Conservation (phyloP, 2,113 vertebrate genomes). For the Ctenodactylus gundi region DNA sequence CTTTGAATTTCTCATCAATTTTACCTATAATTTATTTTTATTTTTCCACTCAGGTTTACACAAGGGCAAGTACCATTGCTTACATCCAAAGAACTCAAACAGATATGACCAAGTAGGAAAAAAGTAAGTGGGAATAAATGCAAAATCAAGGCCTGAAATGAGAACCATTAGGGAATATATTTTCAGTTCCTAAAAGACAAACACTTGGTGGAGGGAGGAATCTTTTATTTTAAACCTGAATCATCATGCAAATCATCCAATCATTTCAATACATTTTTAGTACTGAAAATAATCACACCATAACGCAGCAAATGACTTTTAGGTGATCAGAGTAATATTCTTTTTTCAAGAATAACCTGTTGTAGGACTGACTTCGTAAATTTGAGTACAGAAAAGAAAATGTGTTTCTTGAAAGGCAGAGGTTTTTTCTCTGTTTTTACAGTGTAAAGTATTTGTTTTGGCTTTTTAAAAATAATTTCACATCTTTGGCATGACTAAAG, state of each 20-base stretch:
- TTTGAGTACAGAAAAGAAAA: conserved; percentile 11
- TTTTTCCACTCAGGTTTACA: too few relatives aligned
- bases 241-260: conserved; percentile 34
- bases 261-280: conserved; percentile 21
- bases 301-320: not conserved
- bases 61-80: not conserved
- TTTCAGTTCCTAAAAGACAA: conserved; percentile 32
- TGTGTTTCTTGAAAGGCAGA: conserved; percentile 6
- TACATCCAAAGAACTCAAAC: not conserved
- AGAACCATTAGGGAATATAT: not conserved
- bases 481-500: conserved; percentile 44
- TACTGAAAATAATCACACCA: conserved; percentile 45
- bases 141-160: conserved; percentile 44
- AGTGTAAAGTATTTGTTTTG: conserved; percentile 11
- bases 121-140: conserved; percentile 2
- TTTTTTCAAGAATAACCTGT: conserved; percentile 27
- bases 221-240: conserved; percentile 28
- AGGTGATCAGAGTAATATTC: conserved; percentile 22
- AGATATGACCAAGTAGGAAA: conserved; percentile 4
- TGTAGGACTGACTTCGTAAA: not conserved
- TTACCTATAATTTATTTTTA: too few relatives aligned
- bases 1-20: not conserved
- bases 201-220: not conserved
- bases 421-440: conserved; percentile 36
- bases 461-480: conserved; percentile 64